Percentiles rank a stretch among this genome's conserved stretches.
Conservation (phyloP, 2,888 invertebrate genomes). For the Clepsis dumicolana region DNA sequence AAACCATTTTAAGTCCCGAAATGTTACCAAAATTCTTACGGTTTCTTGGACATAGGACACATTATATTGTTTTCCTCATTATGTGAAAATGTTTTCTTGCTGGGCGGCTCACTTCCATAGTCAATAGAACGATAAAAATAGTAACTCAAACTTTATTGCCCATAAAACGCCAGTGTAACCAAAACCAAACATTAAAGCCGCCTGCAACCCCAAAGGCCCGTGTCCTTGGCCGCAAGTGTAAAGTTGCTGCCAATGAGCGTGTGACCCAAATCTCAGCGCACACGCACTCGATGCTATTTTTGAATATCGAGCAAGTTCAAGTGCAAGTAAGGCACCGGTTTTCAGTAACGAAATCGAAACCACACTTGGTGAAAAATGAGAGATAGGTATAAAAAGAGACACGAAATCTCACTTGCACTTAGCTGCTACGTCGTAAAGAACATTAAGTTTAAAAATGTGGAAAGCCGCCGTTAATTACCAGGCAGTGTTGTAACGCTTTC, state of each 20-base stretch:
- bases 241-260: constrained; percentile 75
- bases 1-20: no score
- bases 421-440: background rate
- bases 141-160: constrained; percentile 2
- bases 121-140: background rate
- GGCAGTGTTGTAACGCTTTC: background rate
- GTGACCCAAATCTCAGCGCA: constrained; percentile 76
- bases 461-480: background rate
- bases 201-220: constrained; percentile 51
- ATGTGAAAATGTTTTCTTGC: no score
- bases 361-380: background rate
- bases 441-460: background rate
- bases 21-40: no score
- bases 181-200: constrained; percentile 15
- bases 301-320: constrained; percentile 75
- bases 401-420: background rate
- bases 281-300: constrained; percentile 69
- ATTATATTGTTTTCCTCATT: no score
- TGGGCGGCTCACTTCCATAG: background rate
- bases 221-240: constrained; percentile 75
- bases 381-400: background rate
- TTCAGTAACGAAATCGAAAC: constrained; percentile 23
- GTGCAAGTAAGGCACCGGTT: constrained; percentile 51
- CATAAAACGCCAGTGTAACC: constrained; percentile 4
- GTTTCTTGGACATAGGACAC: no score